Conservation (phyloP, 2,888 invertebrate species). For the Mesorhabditis spiculigera region DNA sequence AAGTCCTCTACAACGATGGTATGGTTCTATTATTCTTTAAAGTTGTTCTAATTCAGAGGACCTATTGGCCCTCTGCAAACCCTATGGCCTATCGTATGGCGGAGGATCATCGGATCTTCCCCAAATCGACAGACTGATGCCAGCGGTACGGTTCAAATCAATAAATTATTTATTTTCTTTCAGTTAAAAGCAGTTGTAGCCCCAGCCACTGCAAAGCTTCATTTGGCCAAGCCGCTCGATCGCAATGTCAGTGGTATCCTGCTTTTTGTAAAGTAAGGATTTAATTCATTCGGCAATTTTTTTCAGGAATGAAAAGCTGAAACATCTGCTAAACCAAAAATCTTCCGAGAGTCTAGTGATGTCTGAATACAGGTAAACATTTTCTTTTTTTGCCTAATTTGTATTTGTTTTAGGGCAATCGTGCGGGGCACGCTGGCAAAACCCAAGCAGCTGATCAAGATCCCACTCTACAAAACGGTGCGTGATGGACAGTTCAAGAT, state of each 20-base stretch:
- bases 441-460: background rate
- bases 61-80: background rate
- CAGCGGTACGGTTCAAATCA: background rate
- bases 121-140: background rate
- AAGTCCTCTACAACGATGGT: background rate
- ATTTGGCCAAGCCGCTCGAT: background rate
- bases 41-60: background rate
- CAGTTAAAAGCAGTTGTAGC: background rate
- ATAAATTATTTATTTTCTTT: background rate
- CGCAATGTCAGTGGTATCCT: slow-evolving; percentile 2
- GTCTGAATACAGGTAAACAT: slow-evolving; percentile 3
- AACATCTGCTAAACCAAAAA: background rate
- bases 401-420: background rate
- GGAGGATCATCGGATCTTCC: background rate
- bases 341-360: background rate
- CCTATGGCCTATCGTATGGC: background rate
- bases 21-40: background rate
- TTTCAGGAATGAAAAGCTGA: background rate
- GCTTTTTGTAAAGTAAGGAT: slow-evolving; percentile 4
- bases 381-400: background rate
- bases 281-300: background rate
- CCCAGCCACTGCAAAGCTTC: background rate
- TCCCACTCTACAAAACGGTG: background rate
- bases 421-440: background rate
- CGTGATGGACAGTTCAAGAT: background rate